These are phyloP conservation scores for Catostylus mosaicus DNA, from an alignment of 30 jellyfish, hydroid and myxozoan genomes.

Conservation along the genomic window DNA sequence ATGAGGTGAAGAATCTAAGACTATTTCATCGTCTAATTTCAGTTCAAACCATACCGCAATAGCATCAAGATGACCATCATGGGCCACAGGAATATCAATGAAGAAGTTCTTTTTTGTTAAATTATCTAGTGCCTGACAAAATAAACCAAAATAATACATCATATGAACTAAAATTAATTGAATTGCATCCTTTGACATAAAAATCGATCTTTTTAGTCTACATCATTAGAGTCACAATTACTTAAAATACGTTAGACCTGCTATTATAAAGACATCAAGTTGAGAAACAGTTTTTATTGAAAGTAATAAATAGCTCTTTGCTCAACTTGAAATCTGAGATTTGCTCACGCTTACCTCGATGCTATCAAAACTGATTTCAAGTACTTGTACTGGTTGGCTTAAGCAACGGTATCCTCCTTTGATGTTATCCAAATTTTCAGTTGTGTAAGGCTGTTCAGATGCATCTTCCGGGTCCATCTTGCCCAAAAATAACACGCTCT, in stretches of 20 bases:
- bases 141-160: too few relatives aligned
- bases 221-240: too few relatives aligned
- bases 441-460: constrained; percentile 84
- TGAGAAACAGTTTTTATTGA: too few relatives aligned
- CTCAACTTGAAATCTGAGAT: too few relatives aligned
- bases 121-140: neutral
- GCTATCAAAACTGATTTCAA: constrained; percentile 48
- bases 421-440: constrained; percentile 59
- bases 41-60: constrained; percentile 75
- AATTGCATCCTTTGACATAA: too few relatives aligned
- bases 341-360: constrained; percentile 59
- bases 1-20: constrained; percentile 56
- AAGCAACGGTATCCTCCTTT: constrained; percentile 69
- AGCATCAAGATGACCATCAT: constrained; percentile 68
- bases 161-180: too few relatives aligned
- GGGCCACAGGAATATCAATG: constrained; percentile 22
- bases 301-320: too few relatives aligned
- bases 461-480: constrained; percentile 72
- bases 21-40: constrained; percentile 57
- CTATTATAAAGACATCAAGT: too few relatives aligned
- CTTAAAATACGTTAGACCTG: too few relatives aligned
- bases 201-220: too few relatives aligned
- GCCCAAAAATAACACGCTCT: constrained; percentile 55
- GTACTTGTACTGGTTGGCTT: constrained; percentile 27
- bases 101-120: neutral